Evolutionary conservation across 2,888 invertebrate species (phyloP).

Genomic region (Melinaea menophilus): DNA sequence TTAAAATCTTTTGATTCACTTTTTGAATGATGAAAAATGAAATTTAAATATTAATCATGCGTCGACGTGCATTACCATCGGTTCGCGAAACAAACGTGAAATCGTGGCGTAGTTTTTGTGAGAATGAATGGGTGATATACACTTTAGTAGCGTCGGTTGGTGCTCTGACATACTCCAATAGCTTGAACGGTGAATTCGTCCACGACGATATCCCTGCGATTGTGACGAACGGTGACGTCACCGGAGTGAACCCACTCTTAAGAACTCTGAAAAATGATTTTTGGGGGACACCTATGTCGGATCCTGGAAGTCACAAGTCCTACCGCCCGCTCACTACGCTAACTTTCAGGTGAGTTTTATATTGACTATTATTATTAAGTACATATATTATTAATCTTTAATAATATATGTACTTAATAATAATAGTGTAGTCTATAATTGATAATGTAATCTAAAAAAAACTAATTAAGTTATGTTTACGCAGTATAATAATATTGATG

Average conservation of each 20-base stretch:
- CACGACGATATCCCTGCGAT: slow-evolving; percentile 93
- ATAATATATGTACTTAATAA: not conserved
- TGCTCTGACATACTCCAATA: slow-evolving; percentile 84
- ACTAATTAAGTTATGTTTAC: no score
- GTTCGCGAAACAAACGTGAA: slow-evolving; percentile 55
- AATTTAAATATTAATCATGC: slow-evolving; percentile 49
- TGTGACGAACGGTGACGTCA: slow-evolving; percentile 88
- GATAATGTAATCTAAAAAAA: no score
- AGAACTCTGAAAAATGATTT: slow-evolving; percentile 88
- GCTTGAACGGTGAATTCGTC: slow-evolving; percentile 88
- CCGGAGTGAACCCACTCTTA: slow-evolving; percentile 80
- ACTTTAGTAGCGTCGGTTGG: slow-evolving; percentile 81
- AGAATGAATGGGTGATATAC: slow-evolving; percentile 80
- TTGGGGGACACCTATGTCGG: slow-evolving; percentile 94
- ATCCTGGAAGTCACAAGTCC: slow-evolving; percentile 89
- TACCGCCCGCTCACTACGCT: slow-evolving; percentile 90
- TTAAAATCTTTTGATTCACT: not conserved
- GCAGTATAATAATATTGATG: no score
- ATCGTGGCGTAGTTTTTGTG: slow-evolving; percentile 54
- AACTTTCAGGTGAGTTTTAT: slow-evolving; percentile 86
- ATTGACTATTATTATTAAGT: slow-evolving; percentile 5
- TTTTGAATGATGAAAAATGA: slow-evolving; percentile 7
- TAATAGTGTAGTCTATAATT: not conserved
- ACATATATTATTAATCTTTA: no score
- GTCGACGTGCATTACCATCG: slow-evolving; percentile 66